A percentile compares a stretch with the other conserved stretches of the same genome.
Conservation (phyloP, 2,113 vertebrate species). For the Cyanoramphus novaezelandiae region DNA sequence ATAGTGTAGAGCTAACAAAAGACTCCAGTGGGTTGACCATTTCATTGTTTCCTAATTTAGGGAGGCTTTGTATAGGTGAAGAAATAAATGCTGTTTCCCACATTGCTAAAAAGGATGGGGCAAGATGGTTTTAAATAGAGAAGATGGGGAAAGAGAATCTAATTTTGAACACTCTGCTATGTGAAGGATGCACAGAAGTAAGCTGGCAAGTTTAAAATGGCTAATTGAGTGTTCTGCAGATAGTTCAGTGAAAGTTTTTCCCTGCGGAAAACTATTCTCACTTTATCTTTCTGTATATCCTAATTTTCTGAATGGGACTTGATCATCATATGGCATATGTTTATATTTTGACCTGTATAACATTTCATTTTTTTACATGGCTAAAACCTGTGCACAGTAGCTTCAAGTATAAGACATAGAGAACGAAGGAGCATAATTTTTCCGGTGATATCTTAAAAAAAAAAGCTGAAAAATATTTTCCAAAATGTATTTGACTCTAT, state of each 20-base stretch:
- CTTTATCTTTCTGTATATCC: background rate
- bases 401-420: background rate
- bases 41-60: background rate
- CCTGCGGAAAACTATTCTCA: background rate
- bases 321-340: rapidly evolving
- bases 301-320: background rate
- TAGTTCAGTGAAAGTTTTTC: background rate
- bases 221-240: background rate
- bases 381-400: background rate
- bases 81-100: background rate
- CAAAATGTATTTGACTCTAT: background rate
- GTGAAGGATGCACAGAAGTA: background rate
- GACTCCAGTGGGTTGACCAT: background rate
- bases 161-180: background rate
- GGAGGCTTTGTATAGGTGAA: background rate
- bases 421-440: background rate
- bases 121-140: background rate
- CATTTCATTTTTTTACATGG: background rate
- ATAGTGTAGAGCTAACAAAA: background rate
- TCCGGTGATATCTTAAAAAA: background rate
- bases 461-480: background rate
- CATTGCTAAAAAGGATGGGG: background rate
- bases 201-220: background rate
- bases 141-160: background rate
- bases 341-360: background rate